Evolutionary conservation across 2,797 vertebrate genomes (phyloP).

Genomic region (Gymnothorax javanicus): DNA sequence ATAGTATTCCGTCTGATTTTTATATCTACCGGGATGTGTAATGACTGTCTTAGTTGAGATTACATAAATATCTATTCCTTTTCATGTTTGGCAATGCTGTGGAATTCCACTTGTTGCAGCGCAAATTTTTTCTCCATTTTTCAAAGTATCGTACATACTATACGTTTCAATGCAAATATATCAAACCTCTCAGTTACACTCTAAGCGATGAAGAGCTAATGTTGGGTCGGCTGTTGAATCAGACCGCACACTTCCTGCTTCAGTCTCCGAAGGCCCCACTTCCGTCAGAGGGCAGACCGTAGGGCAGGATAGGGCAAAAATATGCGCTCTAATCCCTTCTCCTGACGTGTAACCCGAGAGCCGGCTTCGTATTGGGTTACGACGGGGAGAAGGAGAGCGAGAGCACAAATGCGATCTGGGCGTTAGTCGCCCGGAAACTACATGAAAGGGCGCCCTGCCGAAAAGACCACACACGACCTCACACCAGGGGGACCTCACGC

Average conservation of each 20-base stretch:
- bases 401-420: constrained; percentile 9
- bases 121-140: no score
- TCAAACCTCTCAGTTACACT: not conserved
- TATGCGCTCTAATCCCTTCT: not conserved
- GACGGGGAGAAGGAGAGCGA: not conserved
- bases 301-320: not conserved
- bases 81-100: no score
- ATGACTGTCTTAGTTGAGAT: no score
- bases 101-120: no score
- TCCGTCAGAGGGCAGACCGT: not conserved
- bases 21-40: no score
- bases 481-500: not conserved
- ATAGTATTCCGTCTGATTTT: no score
- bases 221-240: not conserved
- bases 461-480: not conserved
- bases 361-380: not conserved
- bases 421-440: constrained; percentile 29
- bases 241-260: not conserved
- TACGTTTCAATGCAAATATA: not conserved
- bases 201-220: not conserved
- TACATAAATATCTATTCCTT: no score
- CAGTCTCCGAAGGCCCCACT: not conserved
- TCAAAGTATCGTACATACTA: not conserved
- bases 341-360: not conserved
- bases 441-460: constrained; percentile 39